These are phyloP conservation scores for Turnix velox DNA, from an alignment of 2,113 vertebrate genomes.

Conservation along the genomic window DNA sequence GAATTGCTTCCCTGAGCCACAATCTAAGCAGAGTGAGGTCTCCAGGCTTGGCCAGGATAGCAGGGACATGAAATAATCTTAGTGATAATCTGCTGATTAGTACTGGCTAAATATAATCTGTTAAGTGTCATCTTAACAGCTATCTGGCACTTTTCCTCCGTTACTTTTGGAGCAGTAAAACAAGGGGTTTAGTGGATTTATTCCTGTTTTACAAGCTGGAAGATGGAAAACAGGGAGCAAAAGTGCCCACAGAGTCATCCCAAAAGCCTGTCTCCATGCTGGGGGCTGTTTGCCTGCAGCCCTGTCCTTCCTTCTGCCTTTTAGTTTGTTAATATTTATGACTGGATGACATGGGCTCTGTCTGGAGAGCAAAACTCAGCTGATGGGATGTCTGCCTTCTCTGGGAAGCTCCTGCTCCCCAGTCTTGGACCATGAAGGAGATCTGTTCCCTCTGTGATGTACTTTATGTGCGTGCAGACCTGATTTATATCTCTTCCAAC, in stretches of 20 bases:
- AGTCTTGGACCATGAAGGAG: slow-evolving; percentile 1
- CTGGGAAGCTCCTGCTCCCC: background rate
- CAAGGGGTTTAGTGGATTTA: background rate
- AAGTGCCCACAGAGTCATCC: background rate
- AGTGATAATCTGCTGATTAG: slow-evolving; percentile 26
- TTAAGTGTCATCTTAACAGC: background rate
- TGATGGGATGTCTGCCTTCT: background rate
- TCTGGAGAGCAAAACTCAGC: background rate
- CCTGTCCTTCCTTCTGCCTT: background rate
- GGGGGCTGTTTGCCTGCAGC: background rate
- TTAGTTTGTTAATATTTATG: fast-evolving
- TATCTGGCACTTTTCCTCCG: background rate
- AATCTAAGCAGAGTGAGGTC: background rate
- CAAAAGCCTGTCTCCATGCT: background rate
- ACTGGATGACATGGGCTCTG: background rate
- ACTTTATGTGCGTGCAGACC: slow-evolving; percentile 36
- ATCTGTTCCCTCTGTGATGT: background rate
- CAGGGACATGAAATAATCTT: background rate
- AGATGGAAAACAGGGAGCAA: background rate
- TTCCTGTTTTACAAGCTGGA: background rate
- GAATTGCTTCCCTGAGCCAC: background rate
- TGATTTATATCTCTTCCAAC: slow-evolving; percentile 59
- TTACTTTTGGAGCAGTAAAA: background rate
- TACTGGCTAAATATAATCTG: slow-evolving; percentile 1
- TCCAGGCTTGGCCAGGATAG: background rate